Evolutionary conservation across 2,113 vertebrate genomes (phyloP).

Genomic region (Rhizomys pruinosus): DNA sequence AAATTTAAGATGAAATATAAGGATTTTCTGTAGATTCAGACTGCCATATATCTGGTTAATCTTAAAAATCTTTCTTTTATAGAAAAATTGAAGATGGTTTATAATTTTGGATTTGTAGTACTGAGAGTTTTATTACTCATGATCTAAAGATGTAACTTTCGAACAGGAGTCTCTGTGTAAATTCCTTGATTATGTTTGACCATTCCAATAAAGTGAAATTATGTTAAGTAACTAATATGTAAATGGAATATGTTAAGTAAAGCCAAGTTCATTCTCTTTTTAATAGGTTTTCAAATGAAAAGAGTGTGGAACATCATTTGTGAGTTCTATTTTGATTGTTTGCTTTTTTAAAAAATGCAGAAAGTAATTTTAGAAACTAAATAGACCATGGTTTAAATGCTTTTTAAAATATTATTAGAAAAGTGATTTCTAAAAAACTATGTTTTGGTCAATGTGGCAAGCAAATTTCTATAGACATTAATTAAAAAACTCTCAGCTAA

Average conservation of each 20-base stretch:
- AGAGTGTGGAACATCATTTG: slow-evolving; percentile 42
- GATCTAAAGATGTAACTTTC: slow-evolving; percentile 54
- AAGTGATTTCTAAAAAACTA: slow-evolving; percentile 45
- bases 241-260: slow-evolving; percentile 61
- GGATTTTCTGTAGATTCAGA: neutral
- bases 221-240: slow-evolving; percentile 63
- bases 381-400: slow-evolving; percentile 67
- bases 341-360: slow-evolving; percentile 42
- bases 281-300: slow-evolving; percentile 72
- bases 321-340: slow-evolving; percentile 71
- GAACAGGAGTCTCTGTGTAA: slow-evolving; percentile 50
- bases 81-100: slow-evolving; percentile 19
- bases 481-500: slow-evolving; percentile 28
- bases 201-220: slow-evolving; percentile 56
- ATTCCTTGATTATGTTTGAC: slow-evolving; percentile 54
- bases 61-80: neutral
- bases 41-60: neutral
- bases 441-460: slow-evolving; percentile 57
- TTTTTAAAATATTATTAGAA: slow-evolving; percentile 61
- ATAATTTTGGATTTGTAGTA: slow-evolving; percentile 1
- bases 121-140: slow-evolving; percentile 18
- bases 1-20: slow-evolving; percentile 48
- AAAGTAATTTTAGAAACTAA: slow-evolving; percentile 73
- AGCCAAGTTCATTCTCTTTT: slow-evolving; percentile 61
- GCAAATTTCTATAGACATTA: slow-evolving; percentile 61